A percentile compares a stretch with the other conserved stretches of the same genome.
phyloP scores from a whole-genome alignment of 2,797 vertebrate genomes.

The Notoglanidium macrostoma region DNA sequence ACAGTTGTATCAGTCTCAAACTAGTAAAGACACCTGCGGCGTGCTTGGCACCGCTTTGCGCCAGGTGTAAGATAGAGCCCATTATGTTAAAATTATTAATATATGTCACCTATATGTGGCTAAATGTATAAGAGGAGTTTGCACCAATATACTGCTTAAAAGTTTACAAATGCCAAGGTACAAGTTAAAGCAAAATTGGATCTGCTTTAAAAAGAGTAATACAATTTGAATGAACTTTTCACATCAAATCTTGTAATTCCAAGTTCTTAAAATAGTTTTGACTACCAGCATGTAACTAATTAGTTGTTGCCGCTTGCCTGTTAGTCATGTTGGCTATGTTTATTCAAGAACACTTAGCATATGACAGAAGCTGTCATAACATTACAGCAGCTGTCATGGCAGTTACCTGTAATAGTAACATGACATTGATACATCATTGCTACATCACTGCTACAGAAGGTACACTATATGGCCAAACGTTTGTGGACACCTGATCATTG shows the following conservation, averaged over 20 bases:
- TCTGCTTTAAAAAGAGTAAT: not conserved
- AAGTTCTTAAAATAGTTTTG: too few relatives aligned
- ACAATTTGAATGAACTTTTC: not conserved
- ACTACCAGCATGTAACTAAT: not conserved
- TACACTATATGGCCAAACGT: not conserved
- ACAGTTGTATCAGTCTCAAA: too few relatives aligned
- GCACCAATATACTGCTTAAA: not conserved
- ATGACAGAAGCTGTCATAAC: not conserved
- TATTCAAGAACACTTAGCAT: not conserved
- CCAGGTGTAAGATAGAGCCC: too few relatives aligned
- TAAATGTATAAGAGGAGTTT: not conserved
- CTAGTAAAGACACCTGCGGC: too few relatives aligned
- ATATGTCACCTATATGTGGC: not conserved
- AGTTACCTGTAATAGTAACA: not conserved
- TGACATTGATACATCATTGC: not conserved
- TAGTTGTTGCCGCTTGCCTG: not conserved
- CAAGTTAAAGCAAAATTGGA: not conserved
- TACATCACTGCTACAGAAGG: too few relatives aligned
- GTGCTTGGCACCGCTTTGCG: too few relatives aligned
- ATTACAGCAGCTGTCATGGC: not conserved
- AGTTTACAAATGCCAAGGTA: not conserved
- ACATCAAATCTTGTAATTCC: not conserved
- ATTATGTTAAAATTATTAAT: not conserved
- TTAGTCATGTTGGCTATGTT: not conserved
- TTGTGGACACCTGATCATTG: not conserved